Evolutionary conservation across 1,140 invertebrate species (phyloP), one percentile per base, ranked within the genome.

Genomic region (Aphis craccivora): DNA sequence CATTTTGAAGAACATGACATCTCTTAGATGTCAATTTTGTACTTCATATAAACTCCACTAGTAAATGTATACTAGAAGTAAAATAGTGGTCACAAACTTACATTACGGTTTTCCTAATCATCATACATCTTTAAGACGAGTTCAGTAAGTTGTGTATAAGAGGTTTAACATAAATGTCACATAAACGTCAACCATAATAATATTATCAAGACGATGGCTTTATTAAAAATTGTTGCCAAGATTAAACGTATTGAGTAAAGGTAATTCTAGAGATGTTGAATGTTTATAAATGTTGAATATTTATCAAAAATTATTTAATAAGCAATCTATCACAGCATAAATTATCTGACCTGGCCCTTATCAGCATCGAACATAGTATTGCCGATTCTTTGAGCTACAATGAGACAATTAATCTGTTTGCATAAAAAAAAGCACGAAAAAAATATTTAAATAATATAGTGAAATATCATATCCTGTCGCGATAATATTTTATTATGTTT

Each of bases 171-270:
- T n/a, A n/a, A n/a, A n/a, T n/a, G n/a, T n/a, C n/a, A n/a, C n/a
- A n/a, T n/a, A n/a, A n/a, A n/a, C n/a, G n/a, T n/a, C n/a, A n/a
- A n/a, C n/a, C n/a, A n/a, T n/a, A n/a, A n/a, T n/a, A n/a, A n/a
- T n/a, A n/a, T n/a, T n/a, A 84, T 84, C 83, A 84, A 84, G 14
- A 88, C 53, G 87, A 88, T 88, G 87, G 20, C 2, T 88, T 51
- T 88, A 88, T 88, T 53, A 88, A 88, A 51, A 88, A 53, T 53
- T 53, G 48, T 88, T 88, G 87, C 7, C 7, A 35, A 22, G 45
- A 51, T 88, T 88, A 88, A 88, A 51, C 43, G 48, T 88, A 88
- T 88, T 88, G n/a, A 51, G 45, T 88, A 45, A 88, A 88, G 87
- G 45, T 1, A 35, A 88, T 88, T 88, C 30, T 88, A 88, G 45